Percentiles rank a stretch among this genome's conserved stretches.
Conservation (phyloP, 2,113 vertebrate genomes). For the Catagonus wagneri region DNA sequence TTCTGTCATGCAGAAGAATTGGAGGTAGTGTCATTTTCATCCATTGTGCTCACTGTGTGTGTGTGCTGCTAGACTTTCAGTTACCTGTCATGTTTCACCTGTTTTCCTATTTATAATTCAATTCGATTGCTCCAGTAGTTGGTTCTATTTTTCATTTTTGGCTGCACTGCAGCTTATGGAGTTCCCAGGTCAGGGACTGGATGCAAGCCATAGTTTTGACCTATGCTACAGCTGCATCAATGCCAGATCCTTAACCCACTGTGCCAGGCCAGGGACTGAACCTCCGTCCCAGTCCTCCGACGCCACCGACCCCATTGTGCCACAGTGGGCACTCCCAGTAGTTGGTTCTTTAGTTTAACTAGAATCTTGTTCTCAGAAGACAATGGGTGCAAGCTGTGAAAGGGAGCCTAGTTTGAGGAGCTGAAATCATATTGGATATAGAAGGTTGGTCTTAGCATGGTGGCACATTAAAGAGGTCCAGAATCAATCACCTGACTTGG, state of each 20-base stretch:
- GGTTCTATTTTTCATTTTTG: not conserved
- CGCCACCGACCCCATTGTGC: too few species aligned
- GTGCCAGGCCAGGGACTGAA: too few species aligned
- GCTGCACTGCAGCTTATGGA: too few species aligned
- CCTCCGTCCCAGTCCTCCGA: too few species aligned
- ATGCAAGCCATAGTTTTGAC: too few species aligned
- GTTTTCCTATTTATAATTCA: not conserved
- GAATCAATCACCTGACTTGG: constrained; percentile 70
- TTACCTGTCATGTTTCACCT: not conserved
- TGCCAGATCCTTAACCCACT: too few species aligned
- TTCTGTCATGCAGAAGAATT: not conserved
- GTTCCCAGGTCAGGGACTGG: too few species aligned
- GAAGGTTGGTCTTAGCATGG: constrained; percentile 10
- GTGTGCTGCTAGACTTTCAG: not conserved
- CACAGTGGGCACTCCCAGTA: not conserved
- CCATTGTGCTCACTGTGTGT: not conserved
- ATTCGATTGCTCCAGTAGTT: not conserved
- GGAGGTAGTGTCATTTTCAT: not conserved
- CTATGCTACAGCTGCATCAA: too few species aligned
- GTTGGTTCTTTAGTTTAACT: constrained; percentile 12
- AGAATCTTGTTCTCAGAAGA: not conserved
- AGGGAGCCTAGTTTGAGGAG: constrained; percentile 7
- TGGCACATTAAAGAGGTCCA: constrained; percentile 60
- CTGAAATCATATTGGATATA: not conserved
- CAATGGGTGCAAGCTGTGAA: not conserved